A percentile compares a stretch with the other conserved stretches of the same genome.
These are phyloP conservation scores for Panagrolaimus sp. DNA, from an alignment of 1,140 invertebrate genomes.

Conservation along the genomic window DNA sequence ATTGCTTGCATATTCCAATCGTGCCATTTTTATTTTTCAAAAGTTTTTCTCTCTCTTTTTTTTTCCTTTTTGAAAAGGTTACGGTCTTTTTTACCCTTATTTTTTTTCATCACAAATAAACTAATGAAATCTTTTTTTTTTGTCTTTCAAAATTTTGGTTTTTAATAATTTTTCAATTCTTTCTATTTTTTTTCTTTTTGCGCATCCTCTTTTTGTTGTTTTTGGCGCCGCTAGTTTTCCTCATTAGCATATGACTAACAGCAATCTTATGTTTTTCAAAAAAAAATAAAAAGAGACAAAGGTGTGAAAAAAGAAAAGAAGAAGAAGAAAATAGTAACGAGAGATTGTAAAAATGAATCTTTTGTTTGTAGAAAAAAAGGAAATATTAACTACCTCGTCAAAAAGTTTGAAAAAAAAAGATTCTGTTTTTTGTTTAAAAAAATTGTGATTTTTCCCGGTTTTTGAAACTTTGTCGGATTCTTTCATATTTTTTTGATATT, in stretches of 20 bases:
- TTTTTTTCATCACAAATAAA: background rate
- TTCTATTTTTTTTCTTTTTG: background rate
- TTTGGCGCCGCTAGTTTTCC: background rate
- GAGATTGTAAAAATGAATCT: background rate
- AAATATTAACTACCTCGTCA: background rate
- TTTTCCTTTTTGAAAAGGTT: background rate
- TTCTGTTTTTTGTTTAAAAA: too few relatives aligned
- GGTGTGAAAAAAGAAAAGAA: background rate
- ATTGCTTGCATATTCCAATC: background rate
- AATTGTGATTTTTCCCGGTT: too few relatives aligned
- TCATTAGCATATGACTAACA: background rate
- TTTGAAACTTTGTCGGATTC: too few relatives aligned
- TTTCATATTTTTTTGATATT: too few relatives aligned
- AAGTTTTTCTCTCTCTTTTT: background rate
- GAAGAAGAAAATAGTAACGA: background rate
- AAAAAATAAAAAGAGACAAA: background rate
- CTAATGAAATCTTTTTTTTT: background rate
- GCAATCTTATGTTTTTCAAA: background rate
- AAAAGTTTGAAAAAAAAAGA: too few relatives aligned
- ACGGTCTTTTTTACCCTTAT: background rate
- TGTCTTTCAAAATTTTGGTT: background rate
- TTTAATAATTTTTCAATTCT: background rate
- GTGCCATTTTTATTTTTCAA: background rate
- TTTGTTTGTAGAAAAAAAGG: background rate
- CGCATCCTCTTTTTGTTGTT: too few relatives aligned